Conservation (phyloP, 2,113 vertebrate genomes). For the Nesogale talazaci region DNA sequence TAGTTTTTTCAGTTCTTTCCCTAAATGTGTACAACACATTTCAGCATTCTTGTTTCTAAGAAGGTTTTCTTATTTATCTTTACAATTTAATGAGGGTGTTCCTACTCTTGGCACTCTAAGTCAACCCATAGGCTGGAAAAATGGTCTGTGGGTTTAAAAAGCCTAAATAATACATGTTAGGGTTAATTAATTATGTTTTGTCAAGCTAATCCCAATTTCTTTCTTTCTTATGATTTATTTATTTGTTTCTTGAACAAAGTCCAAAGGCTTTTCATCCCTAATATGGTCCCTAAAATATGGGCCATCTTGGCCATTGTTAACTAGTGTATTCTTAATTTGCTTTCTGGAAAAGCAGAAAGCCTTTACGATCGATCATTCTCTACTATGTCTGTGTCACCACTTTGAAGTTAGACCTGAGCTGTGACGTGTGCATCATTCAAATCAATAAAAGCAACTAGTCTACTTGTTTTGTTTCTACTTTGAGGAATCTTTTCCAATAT, state of each 20-base stretch:
- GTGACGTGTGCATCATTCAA: neutral
- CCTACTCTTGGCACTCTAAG: slow-evolving; percentile 19
- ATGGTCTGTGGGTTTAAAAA: neutral
- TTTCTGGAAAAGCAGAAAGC: neutral
- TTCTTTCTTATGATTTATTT: neutral
- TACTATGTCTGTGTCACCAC: neutral
- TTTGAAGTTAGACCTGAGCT: neutral
- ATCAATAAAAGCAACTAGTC: neutral
- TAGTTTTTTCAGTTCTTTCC: too few species aligned
- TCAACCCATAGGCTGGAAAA: neutral
- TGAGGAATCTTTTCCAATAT: neutral
- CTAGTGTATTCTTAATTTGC: neutral
- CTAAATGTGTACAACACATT: too few species aligned
- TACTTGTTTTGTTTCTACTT: neutral
- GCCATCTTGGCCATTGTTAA: neutral
- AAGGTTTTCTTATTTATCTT: neutral
- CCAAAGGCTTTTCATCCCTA: neutral
- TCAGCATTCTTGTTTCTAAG: neutral
- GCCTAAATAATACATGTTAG: neutral
- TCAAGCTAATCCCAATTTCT: neutral
- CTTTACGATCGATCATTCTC: neutral
- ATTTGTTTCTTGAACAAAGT: slow-evolving; percentile 1
- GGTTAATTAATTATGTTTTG: neutral
- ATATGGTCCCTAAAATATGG: neutral
- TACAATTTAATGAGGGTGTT: neutral